A percentile compares a stretch with the other conserved stretches of the same genome.
Conservation (phyloP, 2,888 invertebrate genomes). For the Caenorhabditis plicata region DNA sequence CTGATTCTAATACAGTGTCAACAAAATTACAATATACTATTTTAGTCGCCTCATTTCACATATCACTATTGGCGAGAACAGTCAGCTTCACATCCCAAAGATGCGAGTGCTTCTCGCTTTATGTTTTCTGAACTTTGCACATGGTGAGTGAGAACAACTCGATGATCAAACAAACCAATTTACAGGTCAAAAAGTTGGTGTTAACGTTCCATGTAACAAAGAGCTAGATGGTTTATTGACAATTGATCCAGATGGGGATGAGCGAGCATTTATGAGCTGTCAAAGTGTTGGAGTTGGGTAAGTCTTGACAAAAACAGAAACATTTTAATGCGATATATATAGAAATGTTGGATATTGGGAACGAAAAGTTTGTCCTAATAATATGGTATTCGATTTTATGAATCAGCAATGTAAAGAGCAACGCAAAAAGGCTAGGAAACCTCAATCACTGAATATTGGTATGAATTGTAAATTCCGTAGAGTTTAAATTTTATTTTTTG, state of each 20-base stretch:
- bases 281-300: constrained; percentile 55
- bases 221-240: constrained; percentile 57
- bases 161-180: neutral
- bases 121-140: neutral
- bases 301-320: constrained; percentile 6
- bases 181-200: constrained; percentile 40
- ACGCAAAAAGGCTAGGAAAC: constrained; percentile 46
- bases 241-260: constrained; percentile 58
- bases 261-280: constrained; percentile 58
- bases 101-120: constrained; percentile 40
- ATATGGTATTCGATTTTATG: constrained; percentile 62
- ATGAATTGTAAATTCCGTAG: constrained; percentile 1
- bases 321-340: constrained; percentile 5
- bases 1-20: constrained; percentile 3
- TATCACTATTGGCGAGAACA: constrained; percentile 39
- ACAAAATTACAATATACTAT: no score
- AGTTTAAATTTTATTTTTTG: constrained; percentile 2
- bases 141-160: neutral
- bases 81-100: constrained; percentile 34
- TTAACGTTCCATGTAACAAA: constrained; percentile 56
- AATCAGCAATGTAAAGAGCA: constrained; percentile 56
- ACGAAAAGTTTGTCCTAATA: constrained; percentile 58
- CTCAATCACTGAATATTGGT: constrained; percentile 56
- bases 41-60: no score
- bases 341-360: constrained; percentile 60